Conservation (phyloP, 30 jellyfish, hydroid and myxozoan genomes). For the Turritopsis rubra region DNA sequence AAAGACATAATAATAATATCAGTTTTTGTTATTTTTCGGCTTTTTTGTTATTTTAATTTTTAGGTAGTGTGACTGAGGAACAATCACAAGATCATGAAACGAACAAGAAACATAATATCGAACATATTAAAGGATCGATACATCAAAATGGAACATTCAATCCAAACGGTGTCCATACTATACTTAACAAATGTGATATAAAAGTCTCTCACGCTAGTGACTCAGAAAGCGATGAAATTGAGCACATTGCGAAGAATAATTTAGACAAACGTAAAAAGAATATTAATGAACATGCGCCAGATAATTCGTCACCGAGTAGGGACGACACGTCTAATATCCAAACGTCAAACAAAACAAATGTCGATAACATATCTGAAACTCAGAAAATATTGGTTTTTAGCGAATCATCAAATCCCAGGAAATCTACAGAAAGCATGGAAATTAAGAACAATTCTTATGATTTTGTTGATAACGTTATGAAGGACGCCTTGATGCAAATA, state of each 20-base stretch:
- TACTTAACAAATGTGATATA: background rate
- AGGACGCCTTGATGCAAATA: background rate
- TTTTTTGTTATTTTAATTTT: no score
- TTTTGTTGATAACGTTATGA: constrained; percentile 1
- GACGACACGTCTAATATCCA: background rate
- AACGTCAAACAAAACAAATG: background rate
- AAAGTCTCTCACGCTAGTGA: background rate
- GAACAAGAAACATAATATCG: background rate
- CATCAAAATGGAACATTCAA: background rate
- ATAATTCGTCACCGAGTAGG: background rate
- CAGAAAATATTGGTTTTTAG: background rate
- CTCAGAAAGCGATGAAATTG: background rate
- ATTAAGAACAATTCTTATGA: background rate
- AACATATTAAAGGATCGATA: background rate
- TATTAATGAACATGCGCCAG: background rate
- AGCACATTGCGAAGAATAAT: background rate
- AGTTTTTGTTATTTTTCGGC: no score
- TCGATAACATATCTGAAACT: background rate
- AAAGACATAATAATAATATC: no score
- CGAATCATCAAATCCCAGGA: background rate
- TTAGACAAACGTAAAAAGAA: background rate
- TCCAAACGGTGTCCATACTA: background rate
- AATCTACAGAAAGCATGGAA: background rate
- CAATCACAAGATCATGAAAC: background rate
- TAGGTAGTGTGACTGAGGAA: background rate